Percentiles rank a stretch among this genome's conserved stretches.
Evolutionary conservation across 2,113 vertebrate genomes (phyloP).

Genomic region (Puffinus mauretanicus): DNA sequence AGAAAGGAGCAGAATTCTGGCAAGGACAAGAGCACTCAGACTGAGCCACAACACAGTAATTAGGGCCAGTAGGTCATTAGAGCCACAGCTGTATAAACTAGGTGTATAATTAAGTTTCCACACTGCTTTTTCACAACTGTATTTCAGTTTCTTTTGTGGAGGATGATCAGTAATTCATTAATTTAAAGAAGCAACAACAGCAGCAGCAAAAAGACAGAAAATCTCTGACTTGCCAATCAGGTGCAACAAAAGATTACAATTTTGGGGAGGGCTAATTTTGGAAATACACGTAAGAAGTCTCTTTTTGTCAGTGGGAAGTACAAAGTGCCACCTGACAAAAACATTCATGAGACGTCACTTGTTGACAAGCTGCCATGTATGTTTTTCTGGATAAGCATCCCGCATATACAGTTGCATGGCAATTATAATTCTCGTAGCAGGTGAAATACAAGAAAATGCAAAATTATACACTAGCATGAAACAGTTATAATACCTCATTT

Average conservation of each 20-base stretch:
- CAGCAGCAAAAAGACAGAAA: constrained; percentile 36
- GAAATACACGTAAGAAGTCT: neutral
- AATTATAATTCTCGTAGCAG: constrained; percentile 37
- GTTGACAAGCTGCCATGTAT: constrained; percentile 4
- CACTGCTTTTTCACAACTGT: constrained; percentile 61
- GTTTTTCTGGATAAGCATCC: neutral
- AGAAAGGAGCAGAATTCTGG: constrained; percentile 62
- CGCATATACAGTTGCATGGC: neutral
- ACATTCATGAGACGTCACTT: neutral
- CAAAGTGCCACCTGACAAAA: constrained; percentile 18
- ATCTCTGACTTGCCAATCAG: constrained; percentile 37
- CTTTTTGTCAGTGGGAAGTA: constrained; percentile 23
- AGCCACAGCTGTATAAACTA: constrained; percentile 76
- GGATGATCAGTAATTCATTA: constrained; percentile 30
- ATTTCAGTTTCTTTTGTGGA: constrained; percentile 57
- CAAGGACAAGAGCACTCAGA: constrained; percentile 63
- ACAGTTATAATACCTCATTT: constrained; percentile 45
- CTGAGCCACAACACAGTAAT: constrained; percentile 68
- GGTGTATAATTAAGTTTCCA: constrained; percentile 76
- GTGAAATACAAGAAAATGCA: constrained; percentile 51
- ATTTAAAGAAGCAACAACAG: constrained; percentile 14
- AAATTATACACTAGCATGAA: constrained; percentile 64
- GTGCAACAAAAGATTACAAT: neutral
- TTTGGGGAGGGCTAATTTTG: constrained; percentile 27
- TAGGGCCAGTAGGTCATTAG: constrained; percentile 73